Evolutionary conservation across 2,888 invertebrate genomes (phyloP), one percentile per base, ranked within the genome.

Genomic region (Hyppa rectilinea): DNA sequence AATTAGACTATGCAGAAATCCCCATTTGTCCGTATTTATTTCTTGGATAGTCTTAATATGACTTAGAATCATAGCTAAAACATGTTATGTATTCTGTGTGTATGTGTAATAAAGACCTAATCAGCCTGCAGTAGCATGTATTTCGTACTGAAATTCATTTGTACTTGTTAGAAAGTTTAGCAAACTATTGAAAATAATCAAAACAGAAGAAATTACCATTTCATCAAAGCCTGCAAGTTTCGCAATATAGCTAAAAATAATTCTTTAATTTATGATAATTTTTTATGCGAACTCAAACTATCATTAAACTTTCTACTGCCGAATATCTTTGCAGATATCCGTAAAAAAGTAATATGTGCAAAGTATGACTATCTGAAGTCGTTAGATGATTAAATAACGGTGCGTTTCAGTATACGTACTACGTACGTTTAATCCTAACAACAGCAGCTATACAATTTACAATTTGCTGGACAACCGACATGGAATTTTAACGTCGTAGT

Each of bases 401-500:
- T 58, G 9, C 31, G 45, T 43, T 65, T 40, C 52, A 36, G 56
- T 45, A n/a, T 50, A 65, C 47, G 40, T 50, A 34, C 29, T 65
- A 75, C n/a, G 61, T 73, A 63, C 10, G 56, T 78, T 77, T 64
- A 72, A 23, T 53, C 47, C 20, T 75, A 70, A 76, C 68, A 84
- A 85, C 75, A 81, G 71, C 59, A 85, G 68, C 43, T 83, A 85
- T 34, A 75, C 71, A 82, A 83, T 78, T 85, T 80, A 80, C 79
- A 82, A 80, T 76, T 79, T 75, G 62, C 81, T 72, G 76, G 64
- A 68, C 80, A 81, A 80, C 80, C 66, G 84, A 85, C 81, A 85
- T 53, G 75, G 81, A 85, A 85, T 80, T 75, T 58, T 75, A 82
- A 81, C 83, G 75, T 84, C 76, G 81, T 85, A 82, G 75, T 83